Percentiles rank a stretch among this genome's conserved stretches.
phyloP scores from a whole-genome alignment of 1,140 invertebrate genomes.

The Rhagoletis zephyria region DNA sequence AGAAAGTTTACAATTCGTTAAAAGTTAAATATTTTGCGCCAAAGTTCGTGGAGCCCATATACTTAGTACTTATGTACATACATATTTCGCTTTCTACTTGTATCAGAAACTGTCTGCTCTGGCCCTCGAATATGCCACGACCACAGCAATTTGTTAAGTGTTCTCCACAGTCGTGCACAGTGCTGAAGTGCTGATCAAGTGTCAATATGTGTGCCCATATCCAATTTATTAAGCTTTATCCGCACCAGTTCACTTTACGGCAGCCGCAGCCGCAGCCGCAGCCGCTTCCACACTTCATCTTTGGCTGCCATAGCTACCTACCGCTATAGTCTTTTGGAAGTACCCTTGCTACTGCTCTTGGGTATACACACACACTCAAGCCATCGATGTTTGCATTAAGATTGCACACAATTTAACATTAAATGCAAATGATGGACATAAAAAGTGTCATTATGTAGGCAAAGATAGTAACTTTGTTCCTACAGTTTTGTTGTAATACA shows the following conservation, averaged over 20 bases:
- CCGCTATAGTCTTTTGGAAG: constrained; percentile 26
- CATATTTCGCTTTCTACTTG: neutral
- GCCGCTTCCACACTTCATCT: neutral
- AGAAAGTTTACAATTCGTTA: neutral
- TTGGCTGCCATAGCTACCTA: neutral
- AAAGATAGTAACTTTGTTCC: neutral
- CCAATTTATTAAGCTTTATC: constrained; percentile 51
- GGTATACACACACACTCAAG: constrained; percentile 6
- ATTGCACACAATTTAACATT: constrained; percentile 50
- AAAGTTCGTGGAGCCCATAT: neutral
- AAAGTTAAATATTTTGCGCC: neutral
- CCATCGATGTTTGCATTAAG: constrained; percentile 38
- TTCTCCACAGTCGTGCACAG: constrained; percentile 17
- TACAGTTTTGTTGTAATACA: neutral
- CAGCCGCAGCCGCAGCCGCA: neutral
- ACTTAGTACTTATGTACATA: neutral
- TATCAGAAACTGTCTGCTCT: neutral
- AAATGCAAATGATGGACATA: constrained; percentile 36
- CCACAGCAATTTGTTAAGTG: constrained; percentile 39
- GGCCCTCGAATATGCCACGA: neutral
- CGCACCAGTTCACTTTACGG: constrained; percentile 7
- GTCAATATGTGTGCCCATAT: constrained; percentile 44
- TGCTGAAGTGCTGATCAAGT: constrained; percentile 14
- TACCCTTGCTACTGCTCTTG: neutral
- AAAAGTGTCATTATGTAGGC: neutral